Conservation (phyloP, 2,797 vertebrate genomes). For the Enteromius mattozi region DNA sequence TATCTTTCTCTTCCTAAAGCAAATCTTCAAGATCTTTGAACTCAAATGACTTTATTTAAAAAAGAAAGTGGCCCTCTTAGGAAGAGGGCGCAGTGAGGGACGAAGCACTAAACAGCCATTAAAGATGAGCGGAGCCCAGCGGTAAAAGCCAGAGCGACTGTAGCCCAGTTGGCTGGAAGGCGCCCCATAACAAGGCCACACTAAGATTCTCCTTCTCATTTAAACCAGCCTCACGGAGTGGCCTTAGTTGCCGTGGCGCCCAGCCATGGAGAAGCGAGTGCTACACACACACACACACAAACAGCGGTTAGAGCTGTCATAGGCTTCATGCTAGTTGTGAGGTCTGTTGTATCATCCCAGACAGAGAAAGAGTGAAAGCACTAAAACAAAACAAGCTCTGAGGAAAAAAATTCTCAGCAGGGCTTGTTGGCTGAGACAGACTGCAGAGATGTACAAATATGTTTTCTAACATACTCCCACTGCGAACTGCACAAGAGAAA, state of each 20-base stretch:
- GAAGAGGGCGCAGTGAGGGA: background rate
- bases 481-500: background rate
- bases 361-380: slow-evolving; percentile 41
- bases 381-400: slow-evolving; percentile 45
- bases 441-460: slow-evolving; percentile 13
- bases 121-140: slow-evolving; percentile 67
- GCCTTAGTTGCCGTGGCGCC: slow-evolving; percentile 58
- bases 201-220: slow-evolving; percentile 70
- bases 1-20: slow-evolving; percentile 20
- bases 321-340: slow-evolving; percentile 36
- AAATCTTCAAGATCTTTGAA: slow-evolving; percentile 12
- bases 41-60: slow-evolving; percentile 28
- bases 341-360: slow-evolving; percentile 41
- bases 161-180: slow-evolving; percentile 73
- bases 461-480: slow-evolving; percentile 31
- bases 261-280: slow-evolving; percentile 65
- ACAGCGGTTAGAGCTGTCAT: slow-evolving; percentile 37
- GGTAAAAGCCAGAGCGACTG: slow-evolving; percentile 75
- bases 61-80: background rate
- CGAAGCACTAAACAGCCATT: slow-evolving; percentile 67
- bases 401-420: slow-evolving; percentile 25
- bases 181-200: slow-evolving; percentile 70
- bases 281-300: slow-evolving; percentile 13
- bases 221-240: slow-evolving; percentile 69
- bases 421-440: slow-evolving; percentile 17